These are phyloP conservation scores for Gryllus bimaculatus DNA, from an alignment of 1,140 invertebrate genomes.

Conservation along the genomic window DNA sequence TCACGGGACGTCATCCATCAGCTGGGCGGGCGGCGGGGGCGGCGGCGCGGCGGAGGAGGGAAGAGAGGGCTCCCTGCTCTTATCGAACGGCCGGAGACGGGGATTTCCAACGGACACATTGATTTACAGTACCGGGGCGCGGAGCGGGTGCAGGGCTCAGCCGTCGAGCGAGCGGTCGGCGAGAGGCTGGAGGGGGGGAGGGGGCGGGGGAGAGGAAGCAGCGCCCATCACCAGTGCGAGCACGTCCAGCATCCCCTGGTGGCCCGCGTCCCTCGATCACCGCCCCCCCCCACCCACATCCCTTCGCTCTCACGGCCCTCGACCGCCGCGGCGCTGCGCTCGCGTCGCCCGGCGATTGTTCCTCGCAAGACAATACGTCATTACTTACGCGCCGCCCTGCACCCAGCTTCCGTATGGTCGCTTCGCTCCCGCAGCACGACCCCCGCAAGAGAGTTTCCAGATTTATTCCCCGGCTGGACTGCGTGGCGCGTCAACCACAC, in stretches of 20 bases:
- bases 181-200: neutral
- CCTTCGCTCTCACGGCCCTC: neutral
- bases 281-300: too few species aligned
- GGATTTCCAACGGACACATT: neutral
- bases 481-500: neutral
- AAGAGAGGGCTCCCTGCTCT: neutral
- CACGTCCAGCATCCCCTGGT: neutral
- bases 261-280: neutral
- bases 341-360: neutral
- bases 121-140: neutral
- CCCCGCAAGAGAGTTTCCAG: neutral
- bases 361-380: neutral
- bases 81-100: slow-evolving; percentile 2
- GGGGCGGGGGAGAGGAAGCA: neutral
- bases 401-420: neutral
- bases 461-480: neutral
- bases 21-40: neutral
- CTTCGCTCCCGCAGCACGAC: neutral
- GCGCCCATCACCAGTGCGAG: neutral
- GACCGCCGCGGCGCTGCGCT: too few species aligned
- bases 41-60: too few species aligned
- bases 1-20: neutral
- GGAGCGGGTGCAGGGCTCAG: neutral
- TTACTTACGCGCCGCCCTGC: neutral
- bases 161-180: too few species aligned